Evolutionary conservation across 2,888 invertebrate species (phyloP).

Genomic region (Drosophila rubida): DNA sequence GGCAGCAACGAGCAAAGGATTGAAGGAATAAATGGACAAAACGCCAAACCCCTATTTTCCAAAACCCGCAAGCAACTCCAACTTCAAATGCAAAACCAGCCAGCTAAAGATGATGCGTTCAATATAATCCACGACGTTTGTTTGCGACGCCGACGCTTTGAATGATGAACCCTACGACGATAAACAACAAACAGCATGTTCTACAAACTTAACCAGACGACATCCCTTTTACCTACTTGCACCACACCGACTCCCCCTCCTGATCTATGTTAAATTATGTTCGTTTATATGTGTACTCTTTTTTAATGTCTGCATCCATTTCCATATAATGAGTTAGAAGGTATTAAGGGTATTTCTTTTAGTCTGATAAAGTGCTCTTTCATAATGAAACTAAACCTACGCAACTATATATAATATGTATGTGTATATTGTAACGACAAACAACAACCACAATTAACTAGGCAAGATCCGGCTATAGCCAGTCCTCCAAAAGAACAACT

Average conservation of each 20-base stretch:
- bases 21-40: conserved; percentile 43
- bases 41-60: conserved; percentile 17
- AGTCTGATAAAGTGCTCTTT: conserved; percentile 61
- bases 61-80: background rate
- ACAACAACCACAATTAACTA: background rate
- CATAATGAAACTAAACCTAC: conserved; percentile 44
- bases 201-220: background rate
- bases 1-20: conserved; percentile 13
- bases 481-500: conserved; percentile 7
- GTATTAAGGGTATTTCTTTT: conserved; percentile 69
- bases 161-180: background rate
- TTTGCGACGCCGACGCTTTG: background rate
- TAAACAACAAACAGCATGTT: background rate
- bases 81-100: background rate
- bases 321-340: conserved; percentile 34
- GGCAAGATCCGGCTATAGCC: conserved; percentile 22
- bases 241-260: background rate
- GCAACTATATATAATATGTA: conserved; percentile 24
- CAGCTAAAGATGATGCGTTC: background rate
- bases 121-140: background rate
- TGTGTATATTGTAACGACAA: background rate
- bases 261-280: conserved; percentile 35
- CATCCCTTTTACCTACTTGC: background rate
- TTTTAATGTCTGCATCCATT: conserved; percentile 57
- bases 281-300: conserved; percentile 26